A percentile compares a stretch with the other conserved stretches of the same genome.
These are phyloP conservation scores for Oreohelix idahoensis DNA, from an alignment of 1,140 invertebrate species.

Conservation along the genomic window DNA sequence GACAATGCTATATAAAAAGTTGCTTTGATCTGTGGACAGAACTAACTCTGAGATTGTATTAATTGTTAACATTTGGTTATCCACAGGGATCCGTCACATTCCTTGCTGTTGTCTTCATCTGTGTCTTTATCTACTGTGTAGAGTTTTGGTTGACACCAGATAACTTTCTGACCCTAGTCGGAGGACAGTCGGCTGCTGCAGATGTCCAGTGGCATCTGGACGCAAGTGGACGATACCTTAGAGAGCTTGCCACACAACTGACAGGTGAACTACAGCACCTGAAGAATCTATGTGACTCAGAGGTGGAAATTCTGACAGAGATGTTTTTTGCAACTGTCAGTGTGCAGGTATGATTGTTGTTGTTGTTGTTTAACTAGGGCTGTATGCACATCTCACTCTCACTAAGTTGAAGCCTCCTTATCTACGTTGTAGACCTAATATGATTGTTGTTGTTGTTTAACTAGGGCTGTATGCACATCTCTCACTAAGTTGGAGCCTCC, in stretches of 20 bases:
- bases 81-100: slow-evolving; percentile 13
- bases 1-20: too few relatives aligned
- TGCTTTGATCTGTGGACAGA: too few relatives aligned
- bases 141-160: slow-evolving; percentile 58
- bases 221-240: slow-evolving; percentile 38
- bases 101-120: slow-evolving; percentile 40
- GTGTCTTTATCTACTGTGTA: slow-evolving; percentile 56
- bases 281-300: slow-evolving; percentile 17
- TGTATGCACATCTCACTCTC: too few relatives aligned
- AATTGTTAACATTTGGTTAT: too few relatives aligned
- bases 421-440: too few relatives aligned
- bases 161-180: slow-evolving; percentile 57
- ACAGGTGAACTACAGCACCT: slow-evolving; percentile 21
- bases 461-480: too few relatives aligned
- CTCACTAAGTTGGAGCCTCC: too few relatives aligned
- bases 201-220: slow-evolving; percentile 51
- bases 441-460: too few relatives aligned
- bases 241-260: slow-evolving; percentile 32
- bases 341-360: slow-evolving; percentile 29
- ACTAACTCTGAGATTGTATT: too few relatives aligned
- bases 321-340: slow-evolving; percentile 33
- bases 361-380: too few relatives aligned
- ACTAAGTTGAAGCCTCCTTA: too few relatives aligned
- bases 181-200: slow-evolving; percentile 55
- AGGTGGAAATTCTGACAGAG: slow-evolving; percentile 28